A percentile compares a stretch with the other conserved stretches of the same genome.
phyloP scores from a whole-genome alignment of 2,888 invertebrate species.

The Epinotia demarniana region DNA sequence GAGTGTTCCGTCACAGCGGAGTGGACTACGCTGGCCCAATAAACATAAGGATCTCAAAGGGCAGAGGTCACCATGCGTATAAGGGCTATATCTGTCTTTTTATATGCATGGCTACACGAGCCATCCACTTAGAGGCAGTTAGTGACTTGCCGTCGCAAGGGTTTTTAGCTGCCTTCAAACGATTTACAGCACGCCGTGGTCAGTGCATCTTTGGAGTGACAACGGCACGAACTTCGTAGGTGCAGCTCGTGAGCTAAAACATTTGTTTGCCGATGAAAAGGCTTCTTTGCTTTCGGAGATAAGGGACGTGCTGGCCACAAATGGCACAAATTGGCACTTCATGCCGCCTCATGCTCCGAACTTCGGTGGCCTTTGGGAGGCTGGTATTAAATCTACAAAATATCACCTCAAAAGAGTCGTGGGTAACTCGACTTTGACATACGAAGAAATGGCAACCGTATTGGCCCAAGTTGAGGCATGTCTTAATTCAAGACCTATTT shows the following conservation, averaged over 20 bases:
- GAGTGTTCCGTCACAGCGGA: background rate
- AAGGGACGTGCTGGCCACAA: background rate
- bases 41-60: constrained; percentile 2
- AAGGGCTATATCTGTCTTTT: background rate
- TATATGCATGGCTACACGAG: too few relatives aligned
- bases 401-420: constrained; percentile 31
- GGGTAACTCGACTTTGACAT: constrained; percentile 41
- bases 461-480: constrained; percentile 46
- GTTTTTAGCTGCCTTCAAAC: too few relatives aligned
- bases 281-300: background rate
- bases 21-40: constrained; percentile 18
- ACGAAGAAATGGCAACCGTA: constrained; percentile 44
- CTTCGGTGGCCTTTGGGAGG: background rate
- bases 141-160: too few relatives aligned
- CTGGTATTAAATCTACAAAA: background rate
- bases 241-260: constrained; percentile 14
- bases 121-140: too few relatives aligned
- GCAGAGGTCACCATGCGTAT: constrained; percentile 9
- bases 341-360: background rate
- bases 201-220: constrained; percentile 46
- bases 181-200: constrained; percentile 36
- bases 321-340: constrained; percentile 18
- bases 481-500: constrained; percentile 45
- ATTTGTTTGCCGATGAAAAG: constrained; percentile 2
- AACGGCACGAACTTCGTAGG: constrained; percentile 24